Evolutionary conservation across 2,797 vertebrate genomes (phyloP).

Genomic region (Oreochromis mossambicus): DNA sequence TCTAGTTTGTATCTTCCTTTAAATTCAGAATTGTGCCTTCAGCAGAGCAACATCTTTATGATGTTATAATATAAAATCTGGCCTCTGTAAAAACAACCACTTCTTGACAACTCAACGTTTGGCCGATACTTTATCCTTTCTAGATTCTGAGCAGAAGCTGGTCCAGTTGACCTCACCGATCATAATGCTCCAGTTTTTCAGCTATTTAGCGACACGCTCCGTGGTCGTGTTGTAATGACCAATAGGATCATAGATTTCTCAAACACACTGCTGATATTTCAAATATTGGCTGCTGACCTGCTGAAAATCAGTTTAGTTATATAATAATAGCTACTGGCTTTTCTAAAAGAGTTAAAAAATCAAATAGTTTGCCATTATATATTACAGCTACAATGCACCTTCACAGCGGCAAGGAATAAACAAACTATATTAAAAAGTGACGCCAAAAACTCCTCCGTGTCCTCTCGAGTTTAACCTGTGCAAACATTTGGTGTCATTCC

Average conservation of each 20-base stretch:
- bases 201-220: neutral
- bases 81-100: slow-evolving; percentile 25
- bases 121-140: neutral
- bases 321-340: neutral
- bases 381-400: neutral
- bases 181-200: accelerated
- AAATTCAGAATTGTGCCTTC: neutral
- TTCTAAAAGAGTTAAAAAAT: neutral
- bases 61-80: slow-evolving; percentile 26
- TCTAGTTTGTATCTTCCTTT: neutral
- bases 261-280: neutral
- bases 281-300: neutral
- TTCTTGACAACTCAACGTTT: neutral
- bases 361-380: neutral
- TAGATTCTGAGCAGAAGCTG: neutral
- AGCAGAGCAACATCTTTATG: neutral
- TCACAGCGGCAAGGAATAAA: slow-evolving; percentile 32
- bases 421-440: neutral
- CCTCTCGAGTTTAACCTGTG: slow-evolving; percentile 25
- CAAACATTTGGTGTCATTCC: neutral
- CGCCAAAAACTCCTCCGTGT: slow-evolving; percentile 23
- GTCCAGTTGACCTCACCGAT: neutral
- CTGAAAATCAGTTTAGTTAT: neutral
- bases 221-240: neutral
- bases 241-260: neutral